Percentiles rank a stretch among this genome's conserved stretches.
phyloP scores from a whole-genome alignment of 2,888 invertebrate species.

The Coenonympha glycerion region DNA sequence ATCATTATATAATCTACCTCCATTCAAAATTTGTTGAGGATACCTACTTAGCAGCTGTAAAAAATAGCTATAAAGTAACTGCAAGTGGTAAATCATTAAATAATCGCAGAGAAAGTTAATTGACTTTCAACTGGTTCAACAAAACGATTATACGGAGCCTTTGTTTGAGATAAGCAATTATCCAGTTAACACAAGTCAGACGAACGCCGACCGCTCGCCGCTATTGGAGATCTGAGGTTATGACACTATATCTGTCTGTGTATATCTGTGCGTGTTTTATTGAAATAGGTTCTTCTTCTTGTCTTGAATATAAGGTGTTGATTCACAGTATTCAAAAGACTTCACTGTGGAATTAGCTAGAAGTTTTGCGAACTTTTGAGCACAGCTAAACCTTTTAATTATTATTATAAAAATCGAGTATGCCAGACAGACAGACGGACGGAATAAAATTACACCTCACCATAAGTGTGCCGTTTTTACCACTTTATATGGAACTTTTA shows the following conservation, averaged over 20 bases:
- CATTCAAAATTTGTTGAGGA: too few species aligned
- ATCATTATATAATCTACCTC: too few species aligned
- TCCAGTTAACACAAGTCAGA: slow-evolving; percentile 1
- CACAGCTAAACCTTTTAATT: too few species aligned
- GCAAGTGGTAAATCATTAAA: background rate
- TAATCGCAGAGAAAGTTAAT: slow-evolving; percentile 11
- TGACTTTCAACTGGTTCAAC: slow-evolving; percentile 12
- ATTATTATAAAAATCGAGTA: too few species aligned
- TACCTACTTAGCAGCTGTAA: too few species aligned
- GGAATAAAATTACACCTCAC: too few species aligned
- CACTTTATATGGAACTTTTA: background rate
- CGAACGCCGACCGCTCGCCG: background rate
- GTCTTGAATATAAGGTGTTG: too few species aligned
- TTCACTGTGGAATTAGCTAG: too few species aligned
- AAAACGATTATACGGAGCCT: background rate
- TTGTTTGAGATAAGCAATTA: slow-evolving; percentile 1
- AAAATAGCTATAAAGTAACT: background rate
- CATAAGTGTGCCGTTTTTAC: background rate
- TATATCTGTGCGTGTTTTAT: slow-evolving; percentile 4
- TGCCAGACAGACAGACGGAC: too few species aligned
- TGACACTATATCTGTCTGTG: background rate
- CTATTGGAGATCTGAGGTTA: background rate
- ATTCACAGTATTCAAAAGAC: too few species aligned
- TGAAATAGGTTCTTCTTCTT: background rate
- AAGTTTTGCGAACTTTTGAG: too few species aligned